Base-by-base conservation (phyloP, 2,113 vertebrate species). In the Enhydra lutris region DNA sequence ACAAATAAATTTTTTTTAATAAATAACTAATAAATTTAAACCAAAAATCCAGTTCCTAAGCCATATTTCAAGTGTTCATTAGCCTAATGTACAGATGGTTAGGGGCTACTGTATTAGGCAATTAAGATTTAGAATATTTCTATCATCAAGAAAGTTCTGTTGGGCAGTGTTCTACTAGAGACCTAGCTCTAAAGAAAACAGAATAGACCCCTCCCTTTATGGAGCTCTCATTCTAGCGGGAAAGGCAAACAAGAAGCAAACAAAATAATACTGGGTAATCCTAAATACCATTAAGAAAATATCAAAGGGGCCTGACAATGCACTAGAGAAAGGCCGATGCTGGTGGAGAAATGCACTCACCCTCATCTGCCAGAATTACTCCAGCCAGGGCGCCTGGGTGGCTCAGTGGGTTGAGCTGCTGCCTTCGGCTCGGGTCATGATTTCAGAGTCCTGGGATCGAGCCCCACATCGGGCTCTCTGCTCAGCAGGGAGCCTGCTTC, bases 171-270 rank as follows among this genome's bases (percentile, higher is more conserved):
- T 88, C 1, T 84, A 23, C 36, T 80, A 67, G 31, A 92, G 29
- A 55, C 13, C 47, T 0, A 45, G 24, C 6, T 6, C 8, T 73
- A 55, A 52, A 65, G 65, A 81, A 85, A 36, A 47, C 50, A 94
- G 63, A 36, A 47, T 45, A 94, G 55, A 36, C 81, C 39, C 21
- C 59, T 94, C 61, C 67, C 92, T 50, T 95, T 3, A 1, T 76
- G n/a, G 55, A 59, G 26, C 36, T 47, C 34, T 87, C 74, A 79
- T 85, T 82, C n/a, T 36, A 55, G 14, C 26, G 26, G 61, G 61
- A 89, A 93, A 93, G 65, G 45, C n/a, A 94, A 36, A 73, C 29
- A 80, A 65, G 69, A 89, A 94, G 67, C 67, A 93, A 59, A 42
- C 21, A 80, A 86, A 67, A 45, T 50, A 55, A 55, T 39, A 31